phyloP scores from a whole-genome alignment of 2,888 invertebrate species.

The Acanthosoma haemorrhoidale region DNA sequence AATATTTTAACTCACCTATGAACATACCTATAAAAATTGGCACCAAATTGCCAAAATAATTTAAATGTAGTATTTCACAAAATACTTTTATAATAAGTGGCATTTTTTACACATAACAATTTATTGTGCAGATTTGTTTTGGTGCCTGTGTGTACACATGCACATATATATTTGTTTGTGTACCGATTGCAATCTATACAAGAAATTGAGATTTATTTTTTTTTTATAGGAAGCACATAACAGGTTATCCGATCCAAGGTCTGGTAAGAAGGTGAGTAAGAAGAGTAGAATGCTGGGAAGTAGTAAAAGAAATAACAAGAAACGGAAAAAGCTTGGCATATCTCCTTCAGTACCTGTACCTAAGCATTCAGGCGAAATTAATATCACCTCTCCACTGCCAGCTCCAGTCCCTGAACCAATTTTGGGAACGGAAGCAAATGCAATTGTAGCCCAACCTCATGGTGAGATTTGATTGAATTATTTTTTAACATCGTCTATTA shows the following conservation, averaged over 20 bases:
- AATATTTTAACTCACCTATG: too few relatives aligned
- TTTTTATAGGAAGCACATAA: constrained; percentile 24
- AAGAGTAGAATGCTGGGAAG: constrained; percentile 36
- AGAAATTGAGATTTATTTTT: too few relatives aligned
- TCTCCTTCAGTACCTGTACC: background rate
- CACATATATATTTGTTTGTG: too few relatives aligned
- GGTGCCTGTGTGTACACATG: too few relatives aligned
- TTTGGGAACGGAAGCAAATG: background rate
- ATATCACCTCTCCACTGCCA: background rate
- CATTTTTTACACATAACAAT: too few relatives aligned
- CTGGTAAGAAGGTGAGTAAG: constrained; percentile 33
- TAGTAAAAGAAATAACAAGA: constrained; percentile 37
- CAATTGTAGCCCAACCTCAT: background rate
- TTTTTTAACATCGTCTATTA: too few relatives aligned
- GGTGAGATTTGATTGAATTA: background rate
- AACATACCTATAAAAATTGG: too few relatives aligned
- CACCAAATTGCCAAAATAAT: too few relatives aligned
- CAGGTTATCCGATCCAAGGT: constrained; percentile 28
- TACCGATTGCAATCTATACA: too few relatives aligned
- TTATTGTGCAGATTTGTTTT: too few relatives aligned
- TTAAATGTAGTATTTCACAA: too few relatives aligned
- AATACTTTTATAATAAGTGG: too few relatives aligned
- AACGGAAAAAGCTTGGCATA: constrained; percentile 33
- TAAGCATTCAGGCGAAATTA: background rate
- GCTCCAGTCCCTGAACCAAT: background rate